phyloP scores from a whole-genome alignment of 2,888 invertebrate species.

The Byasa hedistus region DNA sequence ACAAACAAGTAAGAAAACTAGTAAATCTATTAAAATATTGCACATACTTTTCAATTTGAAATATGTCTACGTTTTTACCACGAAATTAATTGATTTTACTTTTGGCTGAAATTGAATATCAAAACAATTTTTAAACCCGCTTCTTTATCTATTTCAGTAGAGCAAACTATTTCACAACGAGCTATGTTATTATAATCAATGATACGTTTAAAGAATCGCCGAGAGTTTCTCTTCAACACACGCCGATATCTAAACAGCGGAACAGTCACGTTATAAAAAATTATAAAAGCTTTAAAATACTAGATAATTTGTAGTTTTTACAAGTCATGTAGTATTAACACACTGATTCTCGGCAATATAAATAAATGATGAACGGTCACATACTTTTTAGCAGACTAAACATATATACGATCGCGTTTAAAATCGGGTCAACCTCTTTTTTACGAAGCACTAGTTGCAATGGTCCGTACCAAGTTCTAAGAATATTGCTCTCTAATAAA shows the following conservation, averaged over 20 bases:
- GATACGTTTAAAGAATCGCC: background rate
- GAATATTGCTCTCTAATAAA: constrained; percentile 44
- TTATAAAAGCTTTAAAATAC: constrained; percentile 42
- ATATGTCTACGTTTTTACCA: too few species aligned
- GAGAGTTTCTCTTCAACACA: constrained; percentile 55
- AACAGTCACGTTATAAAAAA: constrained; percentile 48
- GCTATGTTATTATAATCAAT: background rate
- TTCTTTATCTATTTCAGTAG: too few species aligned
- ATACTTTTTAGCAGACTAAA: constrained; percentile 3
- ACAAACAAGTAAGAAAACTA: too few species aligned
- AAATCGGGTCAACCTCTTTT: constrained; percentile 35
- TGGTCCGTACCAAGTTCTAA: constrained; percentile 41
- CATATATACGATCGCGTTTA: constrained; percentile 8
- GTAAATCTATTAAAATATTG: too few species aligned
- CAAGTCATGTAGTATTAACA: constrained; percentile 16
- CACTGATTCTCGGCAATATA: background rate
- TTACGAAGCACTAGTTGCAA: constrained; percentile 38
- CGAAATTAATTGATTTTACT: too few species aligned
- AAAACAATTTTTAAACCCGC: background rate
- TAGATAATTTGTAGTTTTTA: constrained; percentile 30
- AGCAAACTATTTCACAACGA: background rate
- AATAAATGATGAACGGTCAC: constrained; percentile 1
- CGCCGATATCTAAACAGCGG: constrained; percentile 53
- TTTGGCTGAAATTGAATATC: too few species aligned
- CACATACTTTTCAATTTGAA: too few species aligned